Base-by-base conservation (phyloP, 2,113 vertebrate genomes). In the Brienomyrus longianalis region DNA sequence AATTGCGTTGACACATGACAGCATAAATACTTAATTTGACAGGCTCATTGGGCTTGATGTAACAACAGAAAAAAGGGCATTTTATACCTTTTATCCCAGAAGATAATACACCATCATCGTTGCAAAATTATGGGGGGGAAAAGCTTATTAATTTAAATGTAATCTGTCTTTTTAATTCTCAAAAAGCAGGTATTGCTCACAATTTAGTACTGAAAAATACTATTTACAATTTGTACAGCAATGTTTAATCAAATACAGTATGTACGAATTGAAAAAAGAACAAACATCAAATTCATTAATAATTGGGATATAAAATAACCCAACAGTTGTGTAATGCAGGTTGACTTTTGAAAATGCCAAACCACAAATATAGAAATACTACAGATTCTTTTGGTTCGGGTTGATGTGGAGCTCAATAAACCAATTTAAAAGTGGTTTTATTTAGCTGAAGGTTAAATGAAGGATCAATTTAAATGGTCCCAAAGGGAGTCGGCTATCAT, bases 1-100 rank as follows among this genome's bases (percentile, higher is more conserved):
- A 91, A 91, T 93, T 92, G 90, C 88, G 89, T 87, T 90, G 91
- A 92, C 93, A 92, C 84, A 66, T 94, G 93, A 94, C 92, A 93
- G 91, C 92, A 92, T 94, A 95, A 95, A 93, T 93, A 94, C 93
- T 92, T 93, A 45, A 90, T 90, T 66, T 94, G 91, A 94, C 74
- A 91, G 91, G 90, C 85, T 77, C 90, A 92, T 85, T 92, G 91
- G 91, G 91, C 88, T 91, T 39, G 80, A 48, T 74, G 35, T 88
- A 88, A 89, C n/a, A 19, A 59, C 66, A 90, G 35, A 84, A 43
- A 43, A 47, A 47, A n/a, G 21, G 21, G 62, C 9, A 77, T 77
- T 35, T 77, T 77, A 77, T 77, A 19, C 31, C 35, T 77, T 77
- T 77, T 77, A 77, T 77, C 4, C 35, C 5, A 43, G 35, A 77